Conservation (phyloP, 2,888 invertebrate genomes). For the Subacronicta megacephala region DNA sequence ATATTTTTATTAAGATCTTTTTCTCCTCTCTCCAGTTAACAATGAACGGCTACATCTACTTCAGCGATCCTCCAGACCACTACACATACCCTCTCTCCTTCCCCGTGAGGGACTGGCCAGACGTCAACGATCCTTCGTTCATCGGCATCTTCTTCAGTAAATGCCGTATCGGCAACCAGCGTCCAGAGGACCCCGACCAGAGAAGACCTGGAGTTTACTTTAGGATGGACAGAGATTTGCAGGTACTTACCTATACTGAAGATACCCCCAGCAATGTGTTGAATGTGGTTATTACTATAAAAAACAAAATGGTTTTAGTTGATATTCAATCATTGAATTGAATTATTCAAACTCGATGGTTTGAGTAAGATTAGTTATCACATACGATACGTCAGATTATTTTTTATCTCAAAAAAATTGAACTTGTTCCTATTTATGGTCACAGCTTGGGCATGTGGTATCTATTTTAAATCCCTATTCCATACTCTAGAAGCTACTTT, state of each 20-base stretch:
- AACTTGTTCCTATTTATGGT: too few species aligned
- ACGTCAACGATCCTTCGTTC: constrained; percentile 96
- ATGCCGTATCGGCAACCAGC: constrained; percentile 93
- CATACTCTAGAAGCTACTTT: background rate
- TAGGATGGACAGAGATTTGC: constrained; percentile 89
- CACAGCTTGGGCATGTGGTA: too few species aligned
- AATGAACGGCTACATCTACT: constrained; percentile 95
- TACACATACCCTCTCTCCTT: constrained; percentile 96
- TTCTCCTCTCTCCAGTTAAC: constrained; percentile 90
- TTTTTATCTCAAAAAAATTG: too few species aligned
- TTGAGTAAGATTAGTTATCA: too few species aligned
- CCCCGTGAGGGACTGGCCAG: constrained; percentile 96
- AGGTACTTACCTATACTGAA: constrained; percentile 61
- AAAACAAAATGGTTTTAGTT: too few species aligned
- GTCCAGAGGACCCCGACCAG: constrained; percentile 93
- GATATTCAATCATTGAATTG: too few species aligned
- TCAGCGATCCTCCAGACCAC: constrained; percentile 96
- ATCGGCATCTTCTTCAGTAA: constrained; percentile 98
- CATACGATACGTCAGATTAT: too few species aligned
- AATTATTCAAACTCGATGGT: too few species aligned
- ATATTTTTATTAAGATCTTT: background rate
- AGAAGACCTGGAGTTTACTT: constrained; percentile 95
- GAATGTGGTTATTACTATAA: too few species aligned
- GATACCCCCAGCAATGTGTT: too few species aligned
- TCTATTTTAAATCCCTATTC: background rate